Evolutionary conservation across 64 coral and sea anemone genomes (phyloP).

Genomic region (Dendronephthya gigantea): DNA sequence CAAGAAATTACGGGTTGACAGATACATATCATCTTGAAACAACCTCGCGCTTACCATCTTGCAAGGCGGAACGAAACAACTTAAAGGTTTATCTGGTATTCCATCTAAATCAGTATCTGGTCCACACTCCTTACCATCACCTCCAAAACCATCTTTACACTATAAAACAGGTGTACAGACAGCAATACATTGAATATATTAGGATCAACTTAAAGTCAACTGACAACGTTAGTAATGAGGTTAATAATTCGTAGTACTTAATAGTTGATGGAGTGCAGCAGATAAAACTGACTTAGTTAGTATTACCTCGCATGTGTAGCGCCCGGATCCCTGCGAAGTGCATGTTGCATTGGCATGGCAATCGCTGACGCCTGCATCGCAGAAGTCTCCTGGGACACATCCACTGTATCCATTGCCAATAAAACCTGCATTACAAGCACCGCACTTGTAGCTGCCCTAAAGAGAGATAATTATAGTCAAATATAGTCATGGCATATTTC

Average conservation of each 20-base stretch:
- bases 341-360: slow-evolving; percentile 67
- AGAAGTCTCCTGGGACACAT: slow-evolving; percentile 72
- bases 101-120: slow-evolving; percentile 66
- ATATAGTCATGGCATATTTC: no score
- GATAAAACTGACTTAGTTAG: not conserved
- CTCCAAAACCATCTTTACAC: slow-evolving; percentile 84
- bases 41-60: slow-evolving; percentile 40
- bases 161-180: no score
- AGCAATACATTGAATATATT: no score
- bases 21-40: no score
- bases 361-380: slow-evolving; percentile 52
- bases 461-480: not conserved
- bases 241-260: no score
- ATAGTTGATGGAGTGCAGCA: no score
- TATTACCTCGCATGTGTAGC: slow-evolving; percentile 74
- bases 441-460: slow-evolving; percentile 79
- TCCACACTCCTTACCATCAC: slow-evolving; percentile 69
- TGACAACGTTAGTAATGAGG: no score
- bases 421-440: slow-evolving; percentile 78
- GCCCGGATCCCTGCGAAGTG: slow-evolving; percentile 50
- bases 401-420: slow-evolving; percentile 78
- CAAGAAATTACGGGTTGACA: no score
- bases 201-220: no score
- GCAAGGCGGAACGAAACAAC: slow-evolving; percentile 63
- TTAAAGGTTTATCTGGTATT: slow-evolving; percentile 71